Evolutionary conservation across 2,113 vertebrate genomes (phyloP), one percentile per base, ranked within the genome.

Genomic region (Tricholaema leucomelas): DNA sequence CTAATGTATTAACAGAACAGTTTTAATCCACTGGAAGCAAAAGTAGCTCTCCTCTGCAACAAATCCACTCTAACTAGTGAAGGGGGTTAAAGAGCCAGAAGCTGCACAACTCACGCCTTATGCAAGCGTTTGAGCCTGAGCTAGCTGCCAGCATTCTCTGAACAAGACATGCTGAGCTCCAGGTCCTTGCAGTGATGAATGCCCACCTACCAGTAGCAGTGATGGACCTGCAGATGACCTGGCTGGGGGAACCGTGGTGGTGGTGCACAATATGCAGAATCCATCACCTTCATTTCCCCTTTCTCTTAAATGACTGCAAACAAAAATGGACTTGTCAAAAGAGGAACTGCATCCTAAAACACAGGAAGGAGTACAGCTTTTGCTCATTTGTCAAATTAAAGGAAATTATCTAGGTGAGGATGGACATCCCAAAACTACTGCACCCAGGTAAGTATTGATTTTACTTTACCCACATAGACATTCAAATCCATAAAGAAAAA

Each of bases 391-490:
- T 58, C 52, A 33, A 33, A 69, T 44, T 30, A 85, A 55, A 31
- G 27, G 10, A 76, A 81, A 59, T 2, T 1, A 72, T 52, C 38
- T 23, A 21, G 31, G 80, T 55, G 66, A 61, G 85, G 70, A 25
- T 19, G 44, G 16, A 1, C 48, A 31, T 12, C 63, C 70, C 19
- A 50, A 23, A 80, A 84, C 25, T 66, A 30, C 2, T 64, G 25
- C 30, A 38, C 13, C n/a, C 12, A 13, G 3, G 42, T 28, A 80
- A 89, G 59, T n/a, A 33, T 97, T 97, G 97, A 97, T 94, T 97
- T 50, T 96, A 77, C 77, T 92, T 88, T 60, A 81, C 74, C 65
- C 35, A 85, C 56, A 66, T 72, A 72, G 38, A 82, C 52, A 69
- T 83, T 75, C 69, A 85, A 85, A 89, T 9, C 79, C 40, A 38